Percentiles rank a stretch among this genome's conserved stretches.
Evolutionary conservation across 2,888 invertebrate species (phyloP).

Genomic region (Cordilura impudica): DNA sequence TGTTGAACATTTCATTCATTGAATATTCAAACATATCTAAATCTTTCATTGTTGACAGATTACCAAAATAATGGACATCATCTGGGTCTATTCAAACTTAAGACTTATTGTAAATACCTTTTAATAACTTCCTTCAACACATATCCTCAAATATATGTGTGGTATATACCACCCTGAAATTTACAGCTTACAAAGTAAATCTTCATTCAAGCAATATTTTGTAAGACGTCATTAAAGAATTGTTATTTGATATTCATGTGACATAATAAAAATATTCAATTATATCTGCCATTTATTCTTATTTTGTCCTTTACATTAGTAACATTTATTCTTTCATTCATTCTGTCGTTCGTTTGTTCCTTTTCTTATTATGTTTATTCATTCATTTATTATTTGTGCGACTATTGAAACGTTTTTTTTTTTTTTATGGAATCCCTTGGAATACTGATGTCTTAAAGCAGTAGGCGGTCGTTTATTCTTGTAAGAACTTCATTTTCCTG

Average conservation of each 20-base stretch:
- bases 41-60: background rate
- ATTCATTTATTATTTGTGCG: background rate
- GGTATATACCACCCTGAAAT: too few relatives aligned
- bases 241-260: background rate
- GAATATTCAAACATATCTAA: too few relatives aligned
- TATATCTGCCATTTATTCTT: slow-evolving; percentile 15
- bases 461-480: slow-evolving; percentile 22
- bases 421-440: slow-evolving; percentile 12
- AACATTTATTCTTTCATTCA: background rate
- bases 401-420: background rate
- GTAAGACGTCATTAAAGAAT: background rate
- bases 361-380: background rate
- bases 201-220: background rate
- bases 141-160: too few relatives aligned
- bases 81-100: background rate
- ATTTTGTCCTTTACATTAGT: background rate
- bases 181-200: too few relatives aligned
- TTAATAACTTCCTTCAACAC: background rate
- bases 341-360: background rate
- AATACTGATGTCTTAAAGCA: slow-evolving; percentile 2
- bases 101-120: background rate
- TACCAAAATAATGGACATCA: background rate
- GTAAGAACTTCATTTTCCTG: slow-evolving; percentile 15
- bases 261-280: background rate
- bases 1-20: too few relatives aligned